Evolutionary conservation across 2,797 vertebrate genomes (phyloP).

Genomic region (Takifugu ocellatus): DNA sequence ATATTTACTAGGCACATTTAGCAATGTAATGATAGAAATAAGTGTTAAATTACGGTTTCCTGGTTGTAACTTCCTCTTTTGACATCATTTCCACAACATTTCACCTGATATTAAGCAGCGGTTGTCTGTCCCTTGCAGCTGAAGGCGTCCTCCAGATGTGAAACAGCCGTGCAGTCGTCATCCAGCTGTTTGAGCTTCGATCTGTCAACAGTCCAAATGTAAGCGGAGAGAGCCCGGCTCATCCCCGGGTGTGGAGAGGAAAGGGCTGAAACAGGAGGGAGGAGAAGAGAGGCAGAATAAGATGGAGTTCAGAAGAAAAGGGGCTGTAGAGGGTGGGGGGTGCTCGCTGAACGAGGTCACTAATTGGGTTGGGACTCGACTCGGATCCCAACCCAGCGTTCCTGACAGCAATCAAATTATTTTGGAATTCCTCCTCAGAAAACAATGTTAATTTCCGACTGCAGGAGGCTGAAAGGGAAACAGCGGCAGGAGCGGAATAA

Average conservation of each 20-base stretch:
- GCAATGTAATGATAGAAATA: too few relatives aligned
- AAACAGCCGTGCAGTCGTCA: conserved; percentile 68
- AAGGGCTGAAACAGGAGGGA: conserved; percentile 27
- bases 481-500: conserved; percentile 22
- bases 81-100: not conserved
- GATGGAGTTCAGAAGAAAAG: conserved; percentile 37
- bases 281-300: conserved; percentile 31
- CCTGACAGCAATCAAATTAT: conserved; percentile 62
- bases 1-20: too few relatives aligned
- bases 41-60: not conserved
- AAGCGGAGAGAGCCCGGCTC: conserved; percentile 40
- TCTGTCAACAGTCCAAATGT: conserved; percentile 66
- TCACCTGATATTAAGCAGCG: conserved; percentile 14
- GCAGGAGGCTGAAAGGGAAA: conserved; percentile 3
- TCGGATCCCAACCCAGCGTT: conserved; percentile 34
- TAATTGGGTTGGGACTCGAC: conserved; percentile 70
- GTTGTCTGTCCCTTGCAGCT: conserved; percentile 29
- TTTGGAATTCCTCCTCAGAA: conserved; percentile 50
- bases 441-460: conserved; percentile 52
- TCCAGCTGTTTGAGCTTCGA: conserved; percentile 55
- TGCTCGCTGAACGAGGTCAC: conserved; percentile 59
- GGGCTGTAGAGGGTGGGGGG: conserved; percentile 25
- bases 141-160: conserved; percentile 45
- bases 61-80: not conserved
- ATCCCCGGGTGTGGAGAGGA: conserved; percentile 52